Base-by-base conservation (phyloP, 2,113 vertebrate species). In the Callipepla squamata region DNA sequence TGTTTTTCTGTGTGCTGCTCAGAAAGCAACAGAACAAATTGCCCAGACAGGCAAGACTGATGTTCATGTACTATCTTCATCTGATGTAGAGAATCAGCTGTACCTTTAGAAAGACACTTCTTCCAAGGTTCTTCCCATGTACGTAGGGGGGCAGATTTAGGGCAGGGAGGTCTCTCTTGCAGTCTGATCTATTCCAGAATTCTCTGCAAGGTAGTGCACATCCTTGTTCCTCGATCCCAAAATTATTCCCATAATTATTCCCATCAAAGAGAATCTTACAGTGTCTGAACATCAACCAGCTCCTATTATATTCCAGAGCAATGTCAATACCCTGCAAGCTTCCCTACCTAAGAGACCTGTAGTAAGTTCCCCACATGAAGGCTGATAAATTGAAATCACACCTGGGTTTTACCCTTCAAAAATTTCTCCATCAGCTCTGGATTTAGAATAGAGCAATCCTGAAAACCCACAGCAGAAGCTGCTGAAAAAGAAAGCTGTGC, bases 311-410 rank as follows among this genome's bases (percentile, higher is more conserved):
- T 36, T 55, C 36, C 75, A 66, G 14, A 87, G 50, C 26, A 90
- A 79, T 11, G 17, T 9, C 67, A 42, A 30, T 67, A 75, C 84
- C 25, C 20, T 61, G 30, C 25, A 73, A 50, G 55, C 17, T 93
- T 91, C n/a, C 62, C 40, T 87, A 50, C 21, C 45, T n/a, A 40
- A 89, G 68, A 83, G 84, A 68, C 20, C 13, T 51, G 9, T 32
- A 82, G 26, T 69, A 62, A 90, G 70, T 82, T 89, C 62, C 74
- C 21, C 23, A 23, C 36, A 75, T 69, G 44, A 72, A 10, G 6
- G n/a, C 57, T 79, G 70, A 79, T 92, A 95, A 89, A 79, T 22
- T n/a, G 28, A 72, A 34, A 45, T 9, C 30, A 75, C 57, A 61
- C 36, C 21, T 87, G 3, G 0, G 13, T 68, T 92, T 93, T 84